Conservation (phyloP, 2,888 invertebrate genomes). For the Hydrotaea diabolus region DNA sequence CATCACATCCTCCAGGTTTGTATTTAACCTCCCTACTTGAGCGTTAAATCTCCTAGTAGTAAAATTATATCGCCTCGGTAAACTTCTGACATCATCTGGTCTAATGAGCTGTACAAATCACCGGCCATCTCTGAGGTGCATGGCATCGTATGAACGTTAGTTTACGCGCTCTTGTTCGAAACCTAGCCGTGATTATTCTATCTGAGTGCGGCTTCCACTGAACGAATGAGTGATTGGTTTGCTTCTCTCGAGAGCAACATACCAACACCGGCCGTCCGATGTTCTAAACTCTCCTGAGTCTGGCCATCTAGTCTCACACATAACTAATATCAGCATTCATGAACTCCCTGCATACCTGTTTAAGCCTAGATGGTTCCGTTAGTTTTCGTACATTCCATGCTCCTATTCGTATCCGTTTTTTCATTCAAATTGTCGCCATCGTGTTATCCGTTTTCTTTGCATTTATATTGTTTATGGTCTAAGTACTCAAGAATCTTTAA, state of each 20-base stretch:
- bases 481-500: too few species aligned
- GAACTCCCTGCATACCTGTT: too few species aligned
- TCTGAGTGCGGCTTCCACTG: neutral
- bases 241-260: neutral
- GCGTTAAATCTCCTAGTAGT: neutral
- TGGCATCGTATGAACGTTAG: neutral
- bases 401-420: too few species aligned
- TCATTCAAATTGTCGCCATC: too few species aligned
- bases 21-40: neutral
- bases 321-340: too few species aligned
- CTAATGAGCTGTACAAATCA: neutral
- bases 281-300: conserved; percentile 1
- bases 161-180: conserved; percentile 31
- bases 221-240: neutral
- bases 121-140: neutral
- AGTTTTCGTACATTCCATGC: too few species aligned
- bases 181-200: too few species aligned
- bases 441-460: too few species aligned
- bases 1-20: neutral
- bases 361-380: too few species aligned
- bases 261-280: neutral
- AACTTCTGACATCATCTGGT: neutral
- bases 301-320: neutral
- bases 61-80: neutral
- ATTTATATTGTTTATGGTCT: too few species aligned